These are phyloP conservation scores for Odocoileus hemionus DNA, from an alignment of 2,113 vertebrate genomes.

Conservation along the genomic window DNA sequence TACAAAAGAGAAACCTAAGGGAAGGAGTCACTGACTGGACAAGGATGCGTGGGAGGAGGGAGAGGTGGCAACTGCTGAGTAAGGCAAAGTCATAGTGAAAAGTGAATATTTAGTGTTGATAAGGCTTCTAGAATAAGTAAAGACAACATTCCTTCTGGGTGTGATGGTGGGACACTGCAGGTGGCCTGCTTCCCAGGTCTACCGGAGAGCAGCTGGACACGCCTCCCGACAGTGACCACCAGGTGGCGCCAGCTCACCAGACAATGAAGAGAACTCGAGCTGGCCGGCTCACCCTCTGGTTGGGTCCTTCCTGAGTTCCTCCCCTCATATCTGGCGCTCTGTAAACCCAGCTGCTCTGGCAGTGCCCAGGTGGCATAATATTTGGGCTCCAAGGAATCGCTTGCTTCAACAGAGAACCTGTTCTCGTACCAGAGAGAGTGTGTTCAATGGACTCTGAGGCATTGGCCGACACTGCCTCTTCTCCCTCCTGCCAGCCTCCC, in stretches of 20 bases:
- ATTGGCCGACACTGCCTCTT: not conserved
- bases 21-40: not conserved
- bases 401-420: not conserved
- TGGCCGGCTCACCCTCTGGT: fast-evolving
- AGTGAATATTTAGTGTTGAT: not conserved
- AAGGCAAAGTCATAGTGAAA: not conserved
- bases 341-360: not conserved
- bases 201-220: not conserved
- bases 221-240: not conserved
- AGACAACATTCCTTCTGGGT: not conserved
- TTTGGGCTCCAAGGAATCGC: not conserved
- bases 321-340: too few relatives aligned
- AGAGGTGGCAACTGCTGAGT: not conserved
- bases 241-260: slow-evolving; percentile 56
- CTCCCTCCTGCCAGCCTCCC: not conserved
- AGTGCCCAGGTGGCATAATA: not conserved
- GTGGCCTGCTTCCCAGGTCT: not conserved
- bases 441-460: not conserved
- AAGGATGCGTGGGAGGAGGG: not conserved
- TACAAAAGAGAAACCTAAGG: not conserved
- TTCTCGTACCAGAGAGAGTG: not conserved
- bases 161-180: fast-evolving
- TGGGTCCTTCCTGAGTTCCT: not conserved
- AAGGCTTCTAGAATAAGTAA: not conserved
- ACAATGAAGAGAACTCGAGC: not conserved